Conservation (phyloP, 2,797 vertebrate genomes). For the Leuciscus waleckii region DNA sequence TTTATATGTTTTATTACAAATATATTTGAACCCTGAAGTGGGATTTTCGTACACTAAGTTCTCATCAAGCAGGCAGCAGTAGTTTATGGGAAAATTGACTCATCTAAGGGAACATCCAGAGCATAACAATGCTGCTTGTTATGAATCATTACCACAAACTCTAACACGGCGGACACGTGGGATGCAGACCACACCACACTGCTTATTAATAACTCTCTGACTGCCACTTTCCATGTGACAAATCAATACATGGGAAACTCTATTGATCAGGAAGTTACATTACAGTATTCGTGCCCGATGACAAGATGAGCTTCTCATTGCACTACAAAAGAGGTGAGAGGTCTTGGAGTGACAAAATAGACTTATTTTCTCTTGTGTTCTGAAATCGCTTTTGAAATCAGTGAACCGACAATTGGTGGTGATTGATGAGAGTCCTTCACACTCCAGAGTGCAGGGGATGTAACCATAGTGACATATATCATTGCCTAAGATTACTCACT, state of each 20-base stretch:
- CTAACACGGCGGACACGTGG: neutral
- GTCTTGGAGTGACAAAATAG: neutral
- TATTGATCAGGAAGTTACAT: slow-evolving; percentile 41
- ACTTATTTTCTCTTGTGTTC: neutral
- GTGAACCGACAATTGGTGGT: neutral
- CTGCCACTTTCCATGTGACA: slow-evolving; percentile 41
- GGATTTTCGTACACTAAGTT: neutral
- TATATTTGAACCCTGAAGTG: too few species aligned
- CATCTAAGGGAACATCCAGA: slow-evolving; percentile 2
- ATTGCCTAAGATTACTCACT: neutral
- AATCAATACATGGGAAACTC: slow-evolving; percentile 54
- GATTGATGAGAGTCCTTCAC: neutral
- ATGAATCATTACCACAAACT: slow-evolving; percentile 1
- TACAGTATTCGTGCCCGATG: neutral
- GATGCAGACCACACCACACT: slow-evolving; percentile 16
- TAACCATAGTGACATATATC: slow-evolving; percentile 9
- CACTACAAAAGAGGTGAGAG: neutral
- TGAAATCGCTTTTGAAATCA: neutral
- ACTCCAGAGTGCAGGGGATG: neutral
- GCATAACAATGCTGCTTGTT: slow-evolving; percentile 38
- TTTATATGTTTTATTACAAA: too few species aligned
- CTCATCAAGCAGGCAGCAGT: neutral
- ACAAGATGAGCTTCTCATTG: slow-evolving; percentile 12
- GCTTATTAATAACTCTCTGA: slow-evolving; percentile 40
- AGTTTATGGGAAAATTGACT: slow-evolving; percentile 30